Percentiles rank a stretch among this genome's conserved stretches.
phyloP scores from a whole-genome alignment of 2,888 invertebrate species.

The Idaea straminata region DNA sequence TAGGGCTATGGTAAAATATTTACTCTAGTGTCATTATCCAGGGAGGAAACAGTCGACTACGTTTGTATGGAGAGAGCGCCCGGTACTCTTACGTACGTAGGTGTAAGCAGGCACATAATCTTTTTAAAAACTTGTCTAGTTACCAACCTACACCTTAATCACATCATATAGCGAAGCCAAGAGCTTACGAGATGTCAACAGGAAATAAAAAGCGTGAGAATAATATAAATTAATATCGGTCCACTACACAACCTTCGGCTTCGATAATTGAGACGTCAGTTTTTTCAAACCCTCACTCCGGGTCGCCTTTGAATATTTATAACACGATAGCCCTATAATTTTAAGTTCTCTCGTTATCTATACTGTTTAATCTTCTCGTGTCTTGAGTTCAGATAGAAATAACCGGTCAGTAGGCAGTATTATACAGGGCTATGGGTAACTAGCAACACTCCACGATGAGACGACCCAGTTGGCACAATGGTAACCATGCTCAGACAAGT shows the following conservation, averaged over 20 bases:
- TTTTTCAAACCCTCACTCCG: constrained; percentile 59
- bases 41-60: no score
- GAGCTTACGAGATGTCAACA: constrained; percentile 51
- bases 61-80: no score
- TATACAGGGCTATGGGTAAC: neutral
- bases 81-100: no score
- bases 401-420: neutral
- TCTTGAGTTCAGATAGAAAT: neutral
- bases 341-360: constrained; percentile 71
- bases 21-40: no score
- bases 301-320: constrained; percentile 73
- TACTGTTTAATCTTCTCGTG: constrained; percentile 50
- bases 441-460: neutral
- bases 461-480: constrained; percentile 6
- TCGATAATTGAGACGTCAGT: constrained; percentile 79
- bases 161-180: constrained; percentile 14
- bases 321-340: constrained; percentile 69
- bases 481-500: no score
- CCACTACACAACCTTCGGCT: constrained; percentile 35
- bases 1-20: no score
- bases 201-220: constrained; percentile 77
- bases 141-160: constrained; percentile 16
- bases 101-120: neutral
- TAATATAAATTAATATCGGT: constrained; percentile 68
- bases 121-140: neutral